A percentile compares a stretch with the other conserved stretches of the same genome.
Evolutionary conservation across 2,888 invertebrate species (phyloP).

Genomic region (Lasioglossum oenotherae): DNA sequence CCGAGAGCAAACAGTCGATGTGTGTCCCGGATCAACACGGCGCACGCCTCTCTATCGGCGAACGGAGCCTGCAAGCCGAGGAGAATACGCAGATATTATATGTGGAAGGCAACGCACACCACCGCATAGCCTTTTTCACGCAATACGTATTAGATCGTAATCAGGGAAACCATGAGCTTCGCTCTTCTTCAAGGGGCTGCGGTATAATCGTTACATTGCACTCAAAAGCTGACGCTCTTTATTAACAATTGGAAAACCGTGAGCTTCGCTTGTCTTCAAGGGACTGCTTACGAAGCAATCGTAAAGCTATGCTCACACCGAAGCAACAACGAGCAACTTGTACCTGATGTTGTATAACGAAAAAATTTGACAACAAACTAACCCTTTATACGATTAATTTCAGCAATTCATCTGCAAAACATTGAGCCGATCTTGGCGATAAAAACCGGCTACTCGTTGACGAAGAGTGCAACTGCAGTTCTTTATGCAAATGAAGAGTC

Average conservation of each 20-base stretch:
- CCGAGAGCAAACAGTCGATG: conserved; percentile 79
- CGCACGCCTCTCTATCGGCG: conserved; percentile 73
- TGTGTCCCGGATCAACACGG: conserved; percentile 77
- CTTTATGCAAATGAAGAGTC: not conserved
- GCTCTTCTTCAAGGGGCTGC: not conserved
- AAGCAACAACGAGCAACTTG: too few relatives aligned
- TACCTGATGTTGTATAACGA: not conserved
- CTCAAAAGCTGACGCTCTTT: not conserved
- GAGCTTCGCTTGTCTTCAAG: not conserved
- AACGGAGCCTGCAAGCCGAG: conserved; percentile 49
- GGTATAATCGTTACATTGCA: not conserved
- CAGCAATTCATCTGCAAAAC: not conserved
- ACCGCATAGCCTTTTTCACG: conserved; percentile 29
- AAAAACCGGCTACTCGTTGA: not conserved
- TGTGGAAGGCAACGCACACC: conserved; percentile 15
- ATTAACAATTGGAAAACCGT: not conserved
- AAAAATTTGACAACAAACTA: not conserved
- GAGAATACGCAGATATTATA: conserved; percentile 36
- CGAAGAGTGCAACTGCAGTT: not conserved
- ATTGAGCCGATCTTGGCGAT: not conserved
- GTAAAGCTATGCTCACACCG: too few relatives aligned
- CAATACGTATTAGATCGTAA: not conserved
- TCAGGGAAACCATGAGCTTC: not conserved
- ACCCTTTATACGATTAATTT: not conserved
- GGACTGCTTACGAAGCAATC: too few relatives aligned